Base-by-base conservation (phyloP, 2,888 invertebrate species). In the Boloria euphrosyne region DNA sequence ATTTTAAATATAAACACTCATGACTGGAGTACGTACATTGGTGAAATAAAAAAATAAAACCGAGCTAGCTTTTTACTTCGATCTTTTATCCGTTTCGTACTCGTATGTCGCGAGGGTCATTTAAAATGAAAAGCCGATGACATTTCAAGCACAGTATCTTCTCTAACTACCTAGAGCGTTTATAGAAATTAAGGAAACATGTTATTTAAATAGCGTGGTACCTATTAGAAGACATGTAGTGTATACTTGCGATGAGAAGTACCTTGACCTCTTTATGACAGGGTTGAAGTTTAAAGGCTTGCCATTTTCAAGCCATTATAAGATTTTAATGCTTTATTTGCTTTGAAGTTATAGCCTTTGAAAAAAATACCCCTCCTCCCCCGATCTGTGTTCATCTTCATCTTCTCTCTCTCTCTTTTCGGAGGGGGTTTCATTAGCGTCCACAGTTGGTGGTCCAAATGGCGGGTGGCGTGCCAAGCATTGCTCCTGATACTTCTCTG, bases 241-340 rank as follows among this genome's bases (percentile, higher is more conserved):
- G 13, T 17, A 38, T 31, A 47, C 62, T 62, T 62, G 16, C 6
- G 4, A 14, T 17, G 46, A 54, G 54, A 27, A 31, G 7, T 38
- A 17, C 3, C 49, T 62, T 62, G 62, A 62, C 62, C 46, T 62
- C 53, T 14, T 46, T 47, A 27, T 4, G 13, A n/a, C 17, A 62
- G 62, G 62, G 62, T 46, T 62, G 57, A 6, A 22, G n/a, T 5
- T 46, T 46, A 14, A n/a, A 22, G n/a, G 14, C 3, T 14, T n/a
- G 2, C 7, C 31, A 38, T 38, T 46, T 14, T 10, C 13, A 7
- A 17, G 22, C 18, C 1, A 22, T 22, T 46, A 46, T 46, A 46
- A 14, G n/a, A n/a, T 46, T 14, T 5, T 13, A 14, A 1, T 31
- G 7, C 7, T 7, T 31, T 31, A 31, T 31, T 31, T 7, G 6